Evolutionary conservation across 1,140 invertebrate genomes (phyloP), one percentile per base, ranked within the genome.

Genomic region (Lutraria rhynchaena): DNA sequence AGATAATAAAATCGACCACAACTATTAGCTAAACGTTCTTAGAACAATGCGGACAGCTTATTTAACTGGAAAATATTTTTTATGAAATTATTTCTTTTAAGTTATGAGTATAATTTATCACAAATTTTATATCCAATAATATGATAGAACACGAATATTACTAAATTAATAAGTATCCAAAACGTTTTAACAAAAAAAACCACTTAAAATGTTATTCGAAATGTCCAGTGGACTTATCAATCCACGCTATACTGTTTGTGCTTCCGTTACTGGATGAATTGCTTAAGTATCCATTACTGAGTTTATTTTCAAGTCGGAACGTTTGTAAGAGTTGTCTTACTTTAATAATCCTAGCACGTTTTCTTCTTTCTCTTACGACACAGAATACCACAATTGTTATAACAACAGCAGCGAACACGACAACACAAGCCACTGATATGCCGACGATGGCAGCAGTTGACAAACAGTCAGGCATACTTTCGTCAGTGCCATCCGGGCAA

Each of bases 271-370:
- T 46, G 24, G 44, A 60, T 9, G 29, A n/a, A 27, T 11, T 35
- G 22, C 24, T 63, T 29, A 75, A 60, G 24, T 75, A 55, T 35
- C 73, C 73, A 35, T 46, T 61, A 60, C 73, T 75, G 11, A 63
- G 9, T 61, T 75, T 75, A 33, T 75, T 61, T 60, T 75, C 58
- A 17, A 75, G 53, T 58, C 76, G 49, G 49, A 80, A 80, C 35
- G 76, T 80, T 55, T 80, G 60, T 22, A 80, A 80, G n/a, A 80
- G 37, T 70, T 80, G 44, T 67, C 78, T 81, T 74, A 81, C 78
- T 74, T 81, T 81, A 24, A 81, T 81, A 53, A 81, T 81, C 31
- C 78, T 58, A 22, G 78, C 78, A 15, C 58, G 49, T 37, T 65
- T 71, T 44, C 27, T 58, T 4, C 78, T 37, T 57, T 74, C 35